Percentiles rank a stretch among this genome's conserved stretches.
These are phyloP conservation scores for Ciona savignyi DNA, from an alignment of 23 tunicate species.

Conservation along the genomic window DNA sequence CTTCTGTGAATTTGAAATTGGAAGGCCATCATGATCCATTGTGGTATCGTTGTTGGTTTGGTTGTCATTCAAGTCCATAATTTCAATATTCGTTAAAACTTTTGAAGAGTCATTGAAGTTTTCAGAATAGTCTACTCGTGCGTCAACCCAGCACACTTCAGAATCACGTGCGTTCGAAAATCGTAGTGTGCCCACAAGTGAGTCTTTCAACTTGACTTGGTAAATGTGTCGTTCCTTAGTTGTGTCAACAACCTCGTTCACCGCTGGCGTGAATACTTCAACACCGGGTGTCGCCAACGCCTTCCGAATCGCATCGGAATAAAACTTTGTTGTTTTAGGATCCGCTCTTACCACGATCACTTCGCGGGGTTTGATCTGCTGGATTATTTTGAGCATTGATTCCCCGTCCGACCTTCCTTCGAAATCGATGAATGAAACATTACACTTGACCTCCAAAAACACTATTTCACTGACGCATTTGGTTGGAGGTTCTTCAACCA, in stretches of 20 bases:
- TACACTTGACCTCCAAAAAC: slow-evolving; percentile 60
- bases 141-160: slow-evolving; percentile 81
- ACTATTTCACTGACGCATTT: slow-evolving; percentile 57
- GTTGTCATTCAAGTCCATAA: neutral
- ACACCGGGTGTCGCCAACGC: slow-evolving; percentile 16
- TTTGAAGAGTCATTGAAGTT: slow-evolving; percentile 34
- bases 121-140: slow-evolving; percentile 73
- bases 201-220: slow-evolving; percentile 89
- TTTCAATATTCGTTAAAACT: slow-evolving; percentile 48
- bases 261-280: slow-evolving; percentile 72
- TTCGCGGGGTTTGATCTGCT: slow-evolving; percentile 82
- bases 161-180: slow-evolving; percentile 67
- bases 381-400: slow-evolving; percentile 83
- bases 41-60: neutral
- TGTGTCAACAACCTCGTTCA: slow-evolving; percentile 82
- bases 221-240: slow-evolving; percentile 94
- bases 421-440: slow-evolving; percentile 87
- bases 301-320: slow-evolving; percentile 39
- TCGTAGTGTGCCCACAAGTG: slow-evolving; percentile 65
- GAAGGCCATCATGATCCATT: neutral
- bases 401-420: slow-evolving; percentile 95
- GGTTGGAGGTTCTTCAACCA: slow-evolving; percentile 73
- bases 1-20: neutral
- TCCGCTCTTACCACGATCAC: slow-evolving; percentile 71
- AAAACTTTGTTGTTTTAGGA: slow-evolving; percentile 25